Evolutionary conservation across 2,113 vertebrate species (phyloP).

Genomic region (Synchiropus splendidus): DNA sequence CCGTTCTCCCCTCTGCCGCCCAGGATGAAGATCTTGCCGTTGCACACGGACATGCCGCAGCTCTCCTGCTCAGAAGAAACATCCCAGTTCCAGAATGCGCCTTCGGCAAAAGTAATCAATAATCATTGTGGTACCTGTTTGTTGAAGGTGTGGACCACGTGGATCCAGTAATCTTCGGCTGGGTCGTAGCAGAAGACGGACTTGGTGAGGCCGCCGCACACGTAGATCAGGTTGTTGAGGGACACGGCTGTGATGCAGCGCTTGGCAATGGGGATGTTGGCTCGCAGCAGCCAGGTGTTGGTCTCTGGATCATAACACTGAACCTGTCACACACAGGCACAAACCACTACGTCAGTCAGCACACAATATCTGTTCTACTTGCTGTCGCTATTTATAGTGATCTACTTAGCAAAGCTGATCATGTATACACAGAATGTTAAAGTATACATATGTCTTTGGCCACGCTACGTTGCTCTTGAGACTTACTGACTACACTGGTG

Average conservation of each 20-base stretch:
- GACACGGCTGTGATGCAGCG: slow-evolving; percentile 95
- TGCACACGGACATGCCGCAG: slow-evolving; percentile 97
- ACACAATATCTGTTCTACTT: no score
- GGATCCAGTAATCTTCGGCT: slow-evolving; percentile 94
- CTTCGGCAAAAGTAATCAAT: not conserved
- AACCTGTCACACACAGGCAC: slow-evolving; percentile 69
- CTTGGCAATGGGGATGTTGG: slow-evolving; percentile 94
- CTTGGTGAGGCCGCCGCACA: slow-evolving; percentile 94
- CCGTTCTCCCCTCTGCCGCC: slow-evolving; percentile 89
- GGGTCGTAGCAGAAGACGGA: slow-evolving; percentile 96
- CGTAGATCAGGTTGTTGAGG: slow-evolving; percentile 90
- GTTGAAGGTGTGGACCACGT: slow-evolving; percentile 90
- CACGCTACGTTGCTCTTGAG: no score
- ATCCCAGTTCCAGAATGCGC: not conserved
- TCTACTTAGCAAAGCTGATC: no score
- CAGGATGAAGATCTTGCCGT: slow-evolving; percentile 96
- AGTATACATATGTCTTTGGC: no score
- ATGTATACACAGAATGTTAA: no score
- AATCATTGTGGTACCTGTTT: slow-evolving; percentile 74
- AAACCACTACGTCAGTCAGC: not conserved
- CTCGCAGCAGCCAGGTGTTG: slow-evolving; percentile 84
- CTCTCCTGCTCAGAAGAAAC: slow-evolving; percentile 75
- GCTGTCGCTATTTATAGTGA: no score
- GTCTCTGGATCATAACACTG: slow-evolving; percentile 92
- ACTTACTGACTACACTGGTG: not conserved